These are phyloP conservation scores for Rhyacophila brunnea DNA, from an alignment of 1,140 invertebrate species.

Conservation along the genomic window DNA sequence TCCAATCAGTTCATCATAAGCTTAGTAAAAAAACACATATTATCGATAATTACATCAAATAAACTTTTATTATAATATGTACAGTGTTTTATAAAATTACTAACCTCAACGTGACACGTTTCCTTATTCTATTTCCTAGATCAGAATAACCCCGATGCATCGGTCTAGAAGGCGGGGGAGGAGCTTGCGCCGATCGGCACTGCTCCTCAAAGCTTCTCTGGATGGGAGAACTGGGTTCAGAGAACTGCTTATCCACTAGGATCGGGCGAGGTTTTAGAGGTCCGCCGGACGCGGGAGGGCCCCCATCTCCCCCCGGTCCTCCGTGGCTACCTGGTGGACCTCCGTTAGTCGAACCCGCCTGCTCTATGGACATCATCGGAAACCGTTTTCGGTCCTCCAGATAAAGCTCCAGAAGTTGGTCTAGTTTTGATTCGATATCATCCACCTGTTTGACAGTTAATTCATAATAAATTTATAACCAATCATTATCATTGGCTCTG, in stretches of 20 bases:
- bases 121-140: constrained; percentile 77
- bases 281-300: constrained; percentile 28
- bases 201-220: constrained; percentile 51
- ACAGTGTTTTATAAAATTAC: too few species aligned
- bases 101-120: constrained; percentile 78
- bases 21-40: too few species aligned
- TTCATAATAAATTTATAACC: too few species aligned
- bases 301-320: constrained; percentile 22
- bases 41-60: too few species aligned
- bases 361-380: constrained; percentile 40
- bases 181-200: constrained; percentile 20
- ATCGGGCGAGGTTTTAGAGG: constrained; percentile 58
- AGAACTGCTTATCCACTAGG: constrained; percentile 71
- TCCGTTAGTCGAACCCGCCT: neutral
- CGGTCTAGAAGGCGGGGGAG: constrained; percentile 49
- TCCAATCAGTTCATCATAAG: too few species aligned
- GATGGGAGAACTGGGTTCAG: constrained; percentile 75
- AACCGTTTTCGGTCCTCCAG: constrained; percentile 81
- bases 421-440: constrained; percentile 90
- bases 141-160: constrained; percentile 79
- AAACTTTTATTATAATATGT: too few species aligned
- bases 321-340: constrained; percentile 33
- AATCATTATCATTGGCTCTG: too few species aligned
- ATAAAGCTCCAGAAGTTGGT: constrained; percentile 90
- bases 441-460: constrained; percentile 66